Conservation (phyloP, 2,888 invertebrate species). For the Drosophila robusta region DNA sequence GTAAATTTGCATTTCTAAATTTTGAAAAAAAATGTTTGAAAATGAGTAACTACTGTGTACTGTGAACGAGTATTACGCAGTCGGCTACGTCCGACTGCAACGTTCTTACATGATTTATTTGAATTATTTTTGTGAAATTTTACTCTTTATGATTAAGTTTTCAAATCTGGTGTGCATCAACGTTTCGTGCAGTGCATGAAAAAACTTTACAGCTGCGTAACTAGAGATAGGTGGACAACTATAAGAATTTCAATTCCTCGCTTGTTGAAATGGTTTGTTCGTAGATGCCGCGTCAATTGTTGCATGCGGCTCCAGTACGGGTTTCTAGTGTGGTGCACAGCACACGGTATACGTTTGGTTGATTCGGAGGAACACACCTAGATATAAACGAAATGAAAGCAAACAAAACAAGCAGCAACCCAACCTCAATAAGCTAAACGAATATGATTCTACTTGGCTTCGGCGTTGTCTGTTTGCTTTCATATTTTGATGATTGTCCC, state of each 20-base stretch:
- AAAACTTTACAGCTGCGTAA: constrained; percentile 5
- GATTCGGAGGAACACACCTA: constrained; percentile 50
- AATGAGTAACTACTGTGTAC: no score
- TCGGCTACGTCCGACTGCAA: no score
- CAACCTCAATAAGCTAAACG: constrained; percentile 40
- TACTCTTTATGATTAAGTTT: no score
- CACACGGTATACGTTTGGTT: background rate
- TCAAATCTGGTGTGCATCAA: background rate
- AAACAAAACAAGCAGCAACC: constrained; percentile 44
- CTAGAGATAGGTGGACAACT: constrained; percentile 1
- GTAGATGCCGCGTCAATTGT: constrained; percentile 27
- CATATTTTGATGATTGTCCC: constrained; percentile 54
- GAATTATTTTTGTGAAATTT: no score
- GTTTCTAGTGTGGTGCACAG: background rate
- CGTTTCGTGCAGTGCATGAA: constrained; percentile 41
- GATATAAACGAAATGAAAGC: constrained; percentile 41
- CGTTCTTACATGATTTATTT: no score
- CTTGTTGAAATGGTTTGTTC: constrained; percentile 35
- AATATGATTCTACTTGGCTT: constrained; percentile 47
- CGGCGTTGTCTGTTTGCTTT: constrained; percentile 54
- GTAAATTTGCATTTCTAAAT: no score
- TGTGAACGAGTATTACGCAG: no score
- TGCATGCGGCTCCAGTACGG: constrained; percentile 15
- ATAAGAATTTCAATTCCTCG: constrained; percentile 23
- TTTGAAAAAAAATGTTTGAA: no score